These are phyloP conservation scores for Paedocypris sp. DNA, from an alignment of 2,113 vertebrate species.

Conservation along the genomic window DNA sequence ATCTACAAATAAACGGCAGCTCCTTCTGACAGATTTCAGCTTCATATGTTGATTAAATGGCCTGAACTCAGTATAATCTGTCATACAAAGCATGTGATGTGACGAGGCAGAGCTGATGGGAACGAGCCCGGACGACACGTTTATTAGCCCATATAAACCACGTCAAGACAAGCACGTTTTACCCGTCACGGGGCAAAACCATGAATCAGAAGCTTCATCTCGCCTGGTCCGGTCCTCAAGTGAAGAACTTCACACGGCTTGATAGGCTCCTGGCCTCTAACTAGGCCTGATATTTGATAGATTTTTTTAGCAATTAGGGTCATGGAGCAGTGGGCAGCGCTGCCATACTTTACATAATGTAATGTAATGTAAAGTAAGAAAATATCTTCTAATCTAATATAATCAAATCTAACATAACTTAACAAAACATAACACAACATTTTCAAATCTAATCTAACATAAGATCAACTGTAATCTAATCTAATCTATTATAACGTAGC, in stretches of 20 bases:
- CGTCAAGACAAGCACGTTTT: neutral
- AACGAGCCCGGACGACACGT: constrained; percentile 16
- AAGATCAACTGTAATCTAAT: no score
- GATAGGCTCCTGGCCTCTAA: no score
- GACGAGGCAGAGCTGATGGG: constrained; percentile 11
- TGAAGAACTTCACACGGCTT: neutral
- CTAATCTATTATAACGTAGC: no score
- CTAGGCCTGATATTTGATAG: no score
- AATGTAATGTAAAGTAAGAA: no score
- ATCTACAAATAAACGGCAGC: constrained; percentile 27
- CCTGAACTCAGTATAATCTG: constrained; percentile 34
- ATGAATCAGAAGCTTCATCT: neutral
- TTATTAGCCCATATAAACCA: constrained; percentile 31
- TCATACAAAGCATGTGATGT: constrained; percentile 33
- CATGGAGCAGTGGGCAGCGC: no score
- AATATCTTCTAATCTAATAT: no score
- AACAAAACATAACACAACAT: no score
- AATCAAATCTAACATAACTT: no score
- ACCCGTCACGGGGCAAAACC: constrained; percentile 11
- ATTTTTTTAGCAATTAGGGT: no score
- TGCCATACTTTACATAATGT: no score
- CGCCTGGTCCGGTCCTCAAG: neutral
- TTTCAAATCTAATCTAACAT: no score
- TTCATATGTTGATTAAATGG: constrained; percentile 33
- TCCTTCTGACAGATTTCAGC: constrained; percentile 26